Evolutionary conservation across 2,888 invertebrate genomes (phyloP).

Genomic region (Suillia variegata): DNA sequence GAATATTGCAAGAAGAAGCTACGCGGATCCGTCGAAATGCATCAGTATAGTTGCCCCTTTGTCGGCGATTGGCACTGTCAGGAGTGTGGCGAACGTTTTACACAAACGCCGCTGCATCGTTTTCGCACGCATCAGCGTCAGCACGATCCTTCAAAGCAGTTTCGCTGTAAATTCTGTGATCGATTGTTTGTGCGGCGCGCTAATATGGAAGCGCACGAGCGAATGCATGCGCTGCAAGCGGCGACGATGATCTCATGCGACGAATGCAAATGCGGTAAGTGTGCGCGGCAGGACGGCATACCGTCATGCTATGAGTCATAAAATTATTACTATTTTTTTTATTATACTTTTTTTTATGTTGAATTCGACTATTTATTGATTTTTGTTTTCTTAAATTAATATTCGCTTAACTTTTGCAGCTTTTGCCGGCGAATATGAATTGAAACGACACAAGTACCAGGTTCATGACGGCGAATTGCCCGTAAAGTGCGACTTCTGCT

Average conservation of each 20-base stretch:
- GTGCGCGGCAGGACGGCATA: no score
- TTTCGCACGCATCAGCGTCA: conserved; percentile 34
- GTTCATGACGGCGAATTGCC: conserved; percentile 29
- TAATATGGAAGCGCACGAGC: conserved; percentile 32
- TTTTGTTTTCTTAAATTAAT: neutral
- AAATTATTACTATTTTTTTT: neutral
- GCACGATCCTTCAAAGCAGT: conserved; percentile 27
- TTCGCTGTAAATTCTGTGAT: conserved; percentile 29
- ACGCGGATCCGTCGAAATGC: conserved; percentile 24
- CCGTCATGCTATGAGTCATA: no score
- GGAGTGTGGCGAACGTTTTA: conserved; percentile 27
- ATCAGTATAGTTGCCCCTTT: conserved; percentile 30
- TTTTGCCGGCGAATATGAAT: conserved; percentile 29
- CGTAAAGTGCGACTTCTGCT: conserved; percentile 31
- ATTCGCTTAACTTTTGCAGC: conserved; percentile 36
- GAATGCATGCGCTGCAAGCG: conserved; percentile 23
- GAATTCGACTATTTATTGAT: neutral
- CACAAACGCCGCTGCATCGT: conserved; percentile 26
- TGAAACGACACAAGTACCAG: conserved; percentile 34
- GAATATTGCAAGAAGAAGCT: conserved; percentile 29
- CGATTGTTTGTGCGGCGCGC: conserved; percentile 30
- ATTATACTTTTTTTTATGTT: neutral
- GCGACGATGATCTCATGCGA: conserved; percentile 22
- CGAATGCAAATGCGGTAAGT: conserved; percentile 30
- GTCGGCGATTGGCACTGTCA: conserved; percentile 34